Percentiles rank a stretch among this genome's conserved stretches.
phyloP scores from a whole-genome alignment of 2,113 vertebrate genomes.

The Xiphophorus maculatus region DNA sequence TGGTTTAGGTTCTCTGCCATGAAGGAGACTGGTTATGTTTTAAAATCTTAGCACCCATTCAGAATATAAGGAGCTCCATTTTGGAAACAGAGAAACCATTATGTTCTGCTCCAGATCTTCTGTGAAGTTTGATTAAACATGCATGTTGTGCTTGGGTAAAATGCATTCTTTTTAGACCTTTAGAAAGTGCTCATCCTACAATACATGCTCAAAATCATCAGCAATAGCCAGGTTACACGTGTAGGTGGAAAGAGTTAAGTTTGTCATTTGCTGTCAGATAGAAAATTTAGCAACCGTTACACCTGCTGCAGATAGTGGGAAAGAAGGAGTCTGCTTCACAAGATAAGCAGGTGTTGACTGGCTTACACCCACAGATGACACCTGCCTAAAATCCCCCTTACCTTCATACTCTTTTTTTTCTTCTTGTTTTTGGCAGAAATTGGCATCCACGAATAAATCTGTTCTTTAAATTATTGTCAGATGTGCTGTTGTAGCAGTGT shows the following conservation, averaged over 20 bases:
- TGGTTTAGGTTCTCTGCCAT: not conserved
- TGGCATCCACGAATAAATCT: not conserved
- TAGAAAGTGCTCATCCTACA: not conserved
- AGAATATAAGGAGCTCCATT: not conserved
- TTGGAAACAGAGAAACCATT: not conserved
- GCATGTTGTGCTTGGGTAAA: not conserved
- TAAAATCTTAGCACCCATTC: not conserved
- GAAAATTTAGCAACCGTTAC: not conserved
- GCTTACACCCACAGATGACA: not conserved
- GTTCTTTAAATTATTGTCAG: not conserved
- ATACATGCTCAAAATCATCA: not conserved
- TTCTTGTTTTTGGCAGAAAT: not conserved
- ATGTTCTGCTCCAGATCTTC: not conserved
- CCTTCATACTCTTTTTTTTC: not conserved
- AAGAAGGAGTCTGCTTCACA: not conserved
- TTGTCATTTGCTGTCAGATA: not conserved
- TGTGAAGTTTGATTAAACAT: not conserved
- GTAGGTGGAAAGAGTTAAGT: not conserved
- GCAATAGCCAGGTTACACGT: not conserved
- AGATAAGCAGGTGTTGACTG: slow-evolving; percentile 5
- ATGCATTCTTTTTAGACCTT: not conserved
- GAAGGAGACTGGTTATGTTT: too few relatives aligned
- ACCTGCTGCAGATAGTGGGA: not conserved
- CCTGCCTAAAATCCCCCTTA: not conserved
- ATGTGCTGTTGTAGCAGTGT: not conserved